A percentile compares a stretch with the other conserved stretches of the same genome.
Evolutionary conservation across 2,113 vertebrate species (phyloP).

Genomic region (Pungitius pungitius): DNA sequence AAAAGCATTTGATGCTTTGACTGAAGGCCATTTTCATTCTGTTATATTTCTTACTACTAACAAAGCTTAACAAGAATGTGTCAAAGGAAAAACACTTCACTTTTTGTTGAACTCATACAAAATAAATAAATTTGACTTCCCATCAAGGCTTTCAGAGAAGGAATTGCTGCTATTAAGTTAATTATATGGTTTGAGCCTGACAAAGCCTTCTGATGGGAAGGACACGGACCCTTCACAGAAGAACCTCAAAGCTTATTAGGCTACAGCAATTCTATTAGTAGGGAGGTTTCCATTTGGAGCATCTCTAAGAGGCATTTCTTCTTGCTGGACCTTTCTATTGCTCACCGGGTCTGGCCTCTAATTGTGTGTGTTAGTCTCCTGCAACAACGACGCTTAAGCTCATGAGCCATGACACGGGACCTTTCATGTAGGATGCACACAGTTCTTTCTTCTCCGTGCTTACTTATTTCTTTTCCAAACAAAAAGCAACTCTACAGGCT

Average conservation of each 20-base stretch:
- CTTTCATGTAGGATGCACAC: slow-evolving; percentile 23
- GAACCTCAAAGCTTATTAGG: background rate
- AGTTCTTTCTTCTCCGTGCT: slow-evolving; percentile 36
- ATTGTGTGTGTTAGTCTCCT: slow-evolving; percentile 7
- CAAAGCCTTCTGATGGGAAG: background rate
- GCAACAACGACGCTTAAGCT: slow-evolving; percentile 25
- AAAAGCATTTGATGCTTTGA: background rate
- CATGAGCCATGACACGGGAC: slow-evolving; percentile 30
- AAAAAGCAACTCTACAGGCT: background rate
- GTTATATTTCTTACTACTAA: too few relatives aligned
- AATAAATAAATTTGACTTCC: background rate
- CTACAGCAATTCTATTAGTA: background rate
- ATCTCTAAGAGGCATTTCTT: background rate
- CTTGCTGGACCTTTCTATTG: background rate
- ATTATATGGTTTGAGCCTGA: slow-evolving; percentile 7
- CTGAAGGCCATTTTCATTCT: background rate
- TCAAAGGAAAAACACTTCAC: background rate
- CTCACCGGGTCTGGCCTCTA: background rate
- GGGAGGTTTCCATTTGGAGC: background rate
- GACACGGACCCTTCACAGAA: background rate
- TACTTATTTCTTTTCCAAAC: slow-evolving; percentile 22
- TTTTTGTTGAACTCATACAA: background rate
- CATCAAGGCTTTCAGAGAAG: slow-evolving; percentile 2
- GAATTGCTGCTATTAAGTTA: slow-evolving; percentile 29
- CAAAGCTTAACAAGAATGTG: background rate